Evolutionary conservation across 30 jellyfish, hydroid and myxozoan genomes (phyloP).

Genomic region (Aurelia sp.): DNA sequence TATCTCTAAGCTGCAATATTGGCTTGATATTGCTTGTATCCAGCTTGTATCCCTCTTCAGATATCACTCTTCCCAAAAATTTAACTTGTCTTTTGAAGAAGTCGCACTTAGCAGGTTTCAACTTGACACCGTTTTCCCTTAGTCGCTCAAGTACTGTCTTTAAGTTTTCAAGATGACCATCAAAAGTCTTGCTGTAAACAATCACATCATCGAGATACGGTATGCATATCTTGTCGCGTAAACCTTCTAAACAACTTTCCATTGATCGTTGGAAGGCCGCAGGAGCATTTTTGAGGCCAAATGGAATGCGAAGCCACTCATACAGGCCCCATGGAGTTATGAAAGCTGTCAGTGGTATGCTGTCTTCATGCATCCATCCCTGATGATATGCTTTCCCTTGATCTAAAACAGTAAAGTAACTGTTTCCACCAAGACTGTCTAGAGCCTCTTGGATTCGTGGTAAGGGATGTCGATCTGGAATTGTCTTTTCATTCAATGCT

Average conservation of each 20-base stretch:
- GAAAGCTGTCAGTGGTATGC: slow-evolving; percentile 43
- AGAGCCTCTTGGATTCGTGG: slow-evolving; percentile 36
- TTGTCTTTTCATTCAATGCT: slow-evolving; percentile 9
- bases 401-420: slow-evolving; percentile 41
- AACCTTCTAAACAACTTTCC: slow-evolving; percentile 29
- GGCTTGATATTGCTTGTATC: slow-evolving; percentile 30
- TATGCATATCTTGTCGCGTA: slow-evolving; percentile 51
- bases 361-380: slow-evolving; percentile 54
- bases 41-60: slow-evolving; percentile 18
- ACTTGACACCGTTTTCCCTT: slow-evolving; percentile 20
- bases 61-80: slow-evolving; percentile 22
- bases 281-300: slow-evolving; percentile 65
- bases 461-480: slow-evolving; percentile 36
- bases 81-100: slow-evolving; percentile 39
- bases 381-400: slow-evolving; percentile 45
- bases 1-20: neutral
- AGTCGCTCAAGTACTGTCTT: slow-evolving; percentile 14
- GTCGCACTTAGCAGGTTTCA: slow-evolving; percentile 32
- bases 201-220: slow-evolving; percentile 56
- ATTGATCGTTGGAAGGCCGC: slow-evolving; percentile 63
- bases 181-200: slow-evolving; percentile 29
- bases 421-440: slow-evolving; percentile 36
- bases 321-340: slow-evolving; percentile 76
- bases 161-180: slow-evolving; percentile 34
- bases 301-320: slow-evolving; percentile 68